Percentiles rank a stretch among this genome's conserved stretches.
These are phyloP conservation scores for Ara ararauna DNA, from an alignment of 2,797 vertebrate genomes.

Conservation along the genomic window DNA sequence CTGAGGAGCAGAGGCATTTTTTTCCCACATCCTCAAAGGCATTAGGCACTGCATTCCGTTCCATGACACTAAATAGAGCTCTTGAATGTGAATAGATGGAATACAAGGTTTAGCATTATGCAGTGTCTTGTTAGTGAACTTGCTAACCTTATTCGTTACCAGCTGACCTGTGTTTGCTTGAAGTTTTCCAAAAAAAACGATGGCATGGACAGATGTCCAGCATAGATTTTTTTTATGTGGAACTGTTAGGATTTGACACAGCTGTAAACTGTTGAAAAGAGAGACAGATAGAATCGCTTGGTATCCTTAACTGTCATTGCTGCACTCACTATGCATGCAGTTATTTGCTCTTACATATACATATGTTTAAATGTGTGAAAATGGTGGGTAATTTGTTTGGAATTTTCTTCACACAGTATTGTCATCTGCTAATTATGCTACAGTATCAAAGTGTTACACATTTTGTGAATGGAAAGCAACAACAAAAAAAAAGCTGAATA, in stretches of 20 bases:
- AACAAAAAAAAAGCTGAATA: neutral
- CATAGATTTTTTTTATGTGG: neutral
- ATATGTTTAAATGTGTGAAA: neutral
- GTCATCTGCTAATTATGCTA: neutral
- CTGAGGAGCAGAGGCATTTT: neutral
- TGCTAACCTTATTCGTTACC: neutral
- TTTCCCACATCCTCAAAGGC: neutral
- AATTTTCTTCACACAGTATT: neutral
- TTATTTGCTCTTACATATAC: fast-evolving
- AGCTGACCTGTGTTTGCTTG: neutral
- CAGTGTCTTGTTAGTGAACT: neutral
- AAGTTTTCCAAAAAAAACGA: neutral
- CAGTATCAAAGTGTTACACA: neutral
- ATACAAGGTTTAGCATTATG: neutral
- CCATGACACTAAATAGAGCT: neutral
- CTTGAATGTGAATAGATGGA: neutral
- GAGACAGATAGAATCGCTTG: neutral
- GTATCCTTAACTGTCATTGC: neutral
- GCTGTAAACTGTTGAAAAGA: neutral
- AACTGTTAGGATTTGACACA: neutral
- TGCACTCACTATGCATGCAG: neutral
- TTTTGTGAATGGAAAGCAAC: neutral
- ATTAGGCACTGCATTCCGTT: neutral
- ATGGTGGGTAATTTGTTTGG: neutral
- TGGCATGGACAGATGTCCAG: neutral